These are phyloP conservation scores for Accipiter cooperii DNA, from an alignment of 2,113 vertebrate species.

Conservation along the genomic window DNA sequence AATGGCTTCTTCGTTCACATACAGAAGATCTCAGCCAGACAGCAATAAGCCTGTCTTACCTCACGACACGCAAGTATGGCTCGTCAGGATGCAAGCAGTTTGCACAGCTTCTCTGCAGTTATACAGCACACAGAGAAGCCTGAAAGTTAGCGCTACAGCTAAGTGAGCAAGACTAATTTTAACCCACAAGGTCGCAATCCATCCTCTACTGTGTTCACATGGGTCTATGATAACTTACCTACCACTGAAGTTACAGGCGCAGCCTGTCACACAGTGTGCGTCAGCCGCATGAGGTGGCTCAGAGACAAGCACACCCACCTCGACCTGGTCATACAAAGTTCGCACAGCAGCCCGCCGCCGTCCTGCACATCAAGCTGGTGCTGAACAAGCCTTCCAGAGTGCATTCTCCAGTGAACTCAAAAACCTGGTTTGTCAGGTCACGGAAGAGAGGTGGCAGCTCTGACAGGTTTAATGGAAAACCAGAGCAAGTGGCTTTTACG, in stretches of 20 bases:
- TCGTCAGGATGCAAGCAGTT: not conserved
- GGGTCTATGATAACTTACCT: not conserved
- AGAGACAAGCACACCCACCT: not conserved
- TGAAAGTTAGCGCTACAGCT: not conserved
- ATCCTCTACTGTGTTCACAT: not conserved
- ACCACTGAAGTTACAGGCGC: not conserved
- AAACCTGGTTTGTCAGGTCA: not conserved
- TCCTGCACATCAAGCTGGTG: not conserved
- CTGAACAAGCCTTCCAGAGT: not conserved
- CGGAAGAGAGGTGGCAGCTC: not conserved
- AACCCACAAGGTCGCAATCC: not conserved
- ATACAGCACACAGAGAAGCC: not conserved
- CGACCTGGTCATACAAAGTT: not conserved
- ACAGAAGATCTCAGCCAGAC: not conserved
- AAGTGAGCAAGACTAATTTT: not conserved
- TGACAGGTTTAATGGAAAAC: not conserved
- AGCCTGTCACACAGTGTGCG: not conserved
- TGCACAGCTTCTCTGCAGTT: not conserved
- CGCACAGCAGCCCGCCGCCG: not conserved
- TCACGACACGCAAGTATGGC: not conserved
- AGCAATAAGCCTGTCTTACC: not conserved
- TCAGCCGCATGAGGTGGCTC: not conserved
- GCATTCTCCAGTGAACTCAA: not conserved
- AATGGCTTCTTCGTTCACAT: not conserved
- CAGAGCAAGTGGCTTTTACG: not conserved